These are phyloP conservation scores for Pterostichus niger DNA, from an alignment of 2,888 invertebrate genomes.

Conservation along the genomic window DNA sequence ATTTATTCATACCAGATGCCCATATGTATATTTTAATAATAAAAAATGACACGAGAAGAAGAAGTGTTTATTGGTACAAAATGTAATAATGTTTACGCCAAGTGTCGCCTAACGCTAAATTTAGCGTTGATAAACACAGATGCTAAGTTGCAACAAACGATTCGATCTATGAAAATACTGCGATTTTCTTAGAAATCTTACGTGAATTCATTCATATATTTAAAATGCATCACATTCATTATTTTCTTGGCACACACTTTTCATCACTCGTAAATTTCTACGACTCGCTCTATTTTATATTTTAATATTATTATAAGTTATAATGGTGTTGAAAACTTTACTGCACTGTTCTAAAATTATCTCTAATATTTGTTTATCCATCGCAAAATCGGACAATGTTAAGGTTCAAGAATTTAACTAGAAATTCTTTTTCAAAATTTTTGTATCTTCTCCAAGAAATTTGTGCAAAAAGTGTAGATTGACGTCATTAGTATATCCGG, in stretches of 20 bases:
- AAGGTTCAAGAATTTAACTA: no score
- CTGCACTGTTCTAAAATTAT: not conserved
- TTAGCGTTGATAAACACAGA: conserved; percentile 42
- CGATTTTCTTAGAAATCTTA: conserved; percentile 1
- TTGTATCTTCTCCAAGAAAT: conserved; percentile 15
- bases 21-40: not conserved
- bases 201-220: conserved; percentile 23
- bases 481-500: not conserved
- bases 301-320: not conserved
- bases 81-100: conserved; percentile 45
- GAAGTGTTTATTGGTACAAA: conserved; percentile 41
- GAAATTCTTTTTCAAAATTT: not conserved
- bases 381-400: no score
- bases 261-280: conserved; percentile 28
- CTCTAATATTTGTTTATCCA: no score
- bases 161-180: not conserved
- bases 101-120: conserved; percentile 20
- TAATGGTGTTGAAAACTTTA: not conserved
- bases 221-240: conserved; percentile 33
- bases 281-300: not conserved
- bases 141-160: not conserved
- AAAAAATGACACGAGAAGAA: not conserved
- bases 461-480: not conserved
- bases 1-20: no score
- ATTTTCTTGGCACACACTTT: conserved; percentile 28